phyloP scores from a whole-genome alignment of 2,797 vertebrate genomes.

The Phalloptychus januarius region DNA sequence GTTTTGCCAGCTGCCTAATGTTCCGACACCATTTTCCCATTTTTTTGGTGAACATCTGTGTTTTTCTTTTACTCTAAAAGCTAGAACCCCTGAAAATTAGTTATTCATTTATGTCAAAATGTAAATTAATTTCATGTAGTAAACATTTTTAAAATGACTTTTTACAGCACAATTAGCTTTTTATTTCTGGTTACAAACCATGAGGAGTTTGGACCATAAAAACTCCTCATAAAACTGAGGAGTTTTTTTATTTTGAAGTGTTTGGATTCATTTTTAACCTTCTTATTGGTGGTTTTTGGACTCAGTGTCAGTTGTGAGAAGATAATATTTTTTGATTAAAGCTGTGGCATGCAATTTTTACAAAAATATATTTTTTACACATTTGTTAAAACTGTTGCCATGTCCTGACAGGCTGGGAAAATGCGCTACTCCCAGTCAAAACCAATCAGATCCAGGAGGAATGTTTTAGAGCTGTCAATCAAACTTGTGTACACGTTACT shows the following conservation, averaged over 20 bases:
- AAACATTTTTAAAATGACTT: not conserved
- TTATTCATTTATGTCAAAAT: not conserved
- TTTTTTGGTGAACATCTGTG: not conserved
- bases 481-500: no score
- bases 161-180: no score
- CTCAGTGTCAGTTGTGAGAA: not conserved
- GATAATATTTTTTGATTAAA: no score
- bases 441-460: no score
- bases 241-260: not conserved
- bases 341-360: no score
- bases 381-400: no score
- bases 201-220: not conserved
- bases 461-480: no score
- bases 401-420: no score
- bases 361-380: no score
- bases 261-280: not conserved
- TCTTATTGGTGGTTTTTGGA: not conserved
- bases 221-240: not conserved
- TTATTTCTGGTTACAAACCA: no score
- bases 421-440: no score
- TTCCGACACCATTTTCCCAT: not conserved
- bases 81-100: not conserved
- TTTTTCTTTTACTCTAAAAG: not conserved
- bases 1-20: not conserved
- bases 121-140: not conserved